Conservation (phyloP, 2,888 invertebrate genomes). For the Malachius bipustulatus region DNA sequence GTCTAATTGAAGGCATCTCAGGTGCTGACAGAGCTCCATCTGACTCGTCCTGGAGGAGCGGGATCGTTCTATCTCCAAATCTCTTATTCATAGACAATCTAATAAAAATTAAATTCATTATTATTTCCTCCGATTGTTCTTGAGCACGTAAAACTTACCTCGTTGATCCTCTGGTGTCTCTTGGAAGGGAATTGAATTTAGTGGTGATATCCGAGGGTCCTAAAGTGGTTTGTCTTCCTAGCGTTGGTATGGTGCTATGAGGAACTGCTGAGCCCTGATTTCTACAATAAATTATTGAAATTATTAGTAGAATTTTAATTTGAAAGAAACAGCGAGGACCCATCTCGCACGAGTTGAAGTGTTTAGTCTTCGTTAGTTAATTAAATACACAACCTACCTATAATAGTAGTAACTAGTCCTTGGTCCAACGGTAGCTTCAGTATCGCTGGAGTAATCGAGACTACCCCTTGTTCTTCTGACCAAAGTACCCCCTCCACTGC, state of each 20-base stretch:
- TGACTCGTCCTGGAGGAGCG: constrained; percentile 57
- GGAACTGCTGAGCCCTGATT: constrained; percentile 34
- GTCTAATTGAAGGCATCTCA: constrained; percentile 61
- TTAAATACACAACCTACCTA: constrained; percentile 6
- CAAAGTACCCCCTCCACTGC: constrained; percentile 41
- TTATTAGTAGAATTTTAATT: too few species aligned
- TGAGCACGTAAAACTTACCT: constrained; percentile 41
- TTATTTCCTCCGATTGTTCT: too few species aligned
- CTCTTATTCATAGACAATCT: constrained; percentile 39
- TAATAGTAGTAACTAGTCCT: constrained; percentile 66
- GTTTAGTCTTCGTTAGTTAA: too few species aligned
- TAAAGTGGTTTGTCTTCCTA: constrained; percentile 36
- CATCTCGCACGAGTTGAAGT: too few species aligned
- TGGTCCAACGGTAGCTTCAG: constrained; percentile 80
- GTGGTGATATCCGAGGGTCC: constrained; percentile 48
- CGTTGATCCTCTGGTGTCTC: constrained; percentile 51
- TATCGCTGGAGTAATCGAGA: constrained; percentile 89
- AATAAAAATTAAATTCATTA: too few species aligned
- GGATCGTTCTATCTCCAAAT: constrained; percentile 41
- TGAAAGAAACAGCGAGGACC: too few species aligned
- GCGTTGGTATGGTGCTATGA: constrained; percentile 37
- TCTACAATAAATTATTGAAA: constrained; percentile 21
- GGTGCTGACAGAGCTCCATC: constrained; percentile 73
- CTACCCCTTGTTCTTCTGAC: constrained; percentile 63
- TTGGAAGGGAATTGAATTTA: constrained; percentile 62